A percentile compares a stretch with the other conserved stretches of the same genome.
phyloP scores from a whole-genome alignment of 2,797 vertebrate genomes.

The Lindbergichthys nudifrons region DNA sequence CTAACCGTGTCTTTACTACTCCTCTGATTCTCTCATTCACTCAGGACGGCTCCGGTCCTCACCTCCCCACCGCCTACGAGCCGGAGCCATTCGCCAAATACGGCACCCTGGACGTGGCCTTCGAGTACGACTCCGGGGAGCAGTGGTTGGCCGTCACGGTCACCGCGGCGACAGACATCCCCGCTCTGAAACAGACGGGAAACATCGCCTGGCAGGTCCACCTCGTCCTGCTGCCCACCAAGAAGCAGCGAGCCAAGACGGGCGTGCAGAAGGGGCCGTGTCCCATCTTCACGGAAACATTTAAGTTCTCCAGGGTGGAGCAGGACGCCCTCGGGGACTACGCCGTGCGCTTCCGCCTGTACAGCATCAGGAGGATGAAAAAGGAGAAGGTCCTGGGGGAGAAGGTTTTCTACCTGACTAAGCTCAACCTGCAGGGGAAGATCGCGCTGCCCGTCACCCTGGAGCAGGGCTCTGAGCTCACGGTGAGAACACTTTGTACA shows the following conservation, averaged over 20 bases:
- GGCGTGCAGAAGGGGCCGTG: constrained; percentile 95
- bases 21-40: constrained; percentile 5
- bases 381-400: constrained; percentile 97
- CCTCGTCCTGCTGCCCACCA: constrained; percentile 96
- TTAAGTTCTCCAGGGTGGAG: constrained; percentile 94
- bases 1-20: neutral
- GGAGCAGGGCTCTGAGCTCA: constrained; percentile 93
- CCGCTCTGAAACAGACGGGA: constrained; percentile 92
- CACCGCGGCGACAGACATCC: constrained; percentile 97
- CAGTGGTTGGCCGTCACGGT: constrained; percentile 96
- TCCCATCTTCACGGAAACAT: constrained; percentile 96
- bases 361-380: constrained; percentile 94
- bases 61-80: constrained; percentile 92
- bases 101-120: constrained; percentile 96
- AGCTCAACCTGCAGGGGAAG: constrained; percentile 98
- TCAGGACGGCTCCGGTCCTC: constrained; percentile 88
- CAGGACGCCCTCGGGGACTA: constrained; percentile 95
- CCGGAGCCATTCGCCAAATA: constrained; percentile 95
- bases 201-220: constrained; percentile 99
- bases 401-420: constrained; percentile 98
- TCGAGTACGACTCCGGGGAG: constrained; percentile 95
- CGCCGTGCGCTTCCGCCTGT: constrained; percentile 95
- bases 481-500: constrained; percentile 84
- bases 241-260: constrained; percentile 97
- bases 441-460: constrained; percentile 94